Evolutionary conservation across 2,888 invertebrate species (phyloP).

Genomic region (Caenorhabditis sp.): DNA sequence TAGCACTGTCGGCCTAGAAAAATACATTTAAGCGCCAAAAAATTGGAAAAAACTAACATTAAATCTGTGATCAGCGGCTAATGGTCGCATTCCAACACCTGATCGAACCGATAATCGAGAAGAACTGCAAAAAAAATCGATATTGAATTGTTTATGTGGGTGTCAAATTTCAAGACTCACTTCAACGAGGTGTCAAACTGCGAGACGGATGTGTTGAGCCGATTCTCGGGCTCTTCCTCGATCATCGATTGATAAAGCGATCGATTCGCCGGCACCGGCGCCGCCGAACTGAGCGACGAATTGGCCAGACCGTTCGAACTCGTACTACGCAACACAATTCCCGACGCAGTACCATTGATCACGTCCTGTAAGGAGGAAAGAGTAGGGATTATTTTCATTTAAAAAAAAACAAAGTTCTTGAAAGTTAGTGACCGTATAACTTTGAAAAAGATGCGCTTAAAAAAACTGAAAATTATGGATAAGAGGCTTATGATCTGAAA

Average conservation of each 20-base stretch:
- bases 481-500: too few species aligned
- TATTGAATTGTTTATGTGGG: too few species aligned
- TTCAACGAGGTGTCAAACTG: background rate
- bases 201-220: background rate
- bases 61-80: slow-evolving; percentile 35
- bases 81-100: slow-evolving; percentile 58
- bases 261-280: slow-evolving; percentile 5
- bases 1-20: background rate
- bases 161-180: background rate
- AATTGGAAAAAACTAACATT: slow-evolving; percentile 29
- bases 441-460: too few species aligned
- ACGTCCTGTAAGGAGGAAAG: slow-evolving; percentile 25
- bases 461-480: too few species aligned
- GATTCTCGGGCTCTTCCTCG: slow-evolving; percentile 14
- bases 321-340: slow-evolving; percentile 25
- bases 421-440: too few species aligned
- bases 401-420: too few species aligned
- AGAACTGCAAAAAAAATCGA: slow-evolving; percentile 28
- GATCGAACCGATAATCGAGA: slow-evolving; percentile 47
- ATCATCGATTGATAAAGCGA: slow-evolving; percentile 26
- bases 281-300: background rate
- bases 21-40: too few species aligned
- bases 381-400: too few species aligned
- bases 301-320: background rate
- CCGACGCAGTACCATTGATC: slow-evolving; percentile 32